These are phyloP conservation scores for Parapristionchus giblindavisi DNA, from an alignment of 2,888 invertebrate species.

Conservation along the genomic window DNA sequence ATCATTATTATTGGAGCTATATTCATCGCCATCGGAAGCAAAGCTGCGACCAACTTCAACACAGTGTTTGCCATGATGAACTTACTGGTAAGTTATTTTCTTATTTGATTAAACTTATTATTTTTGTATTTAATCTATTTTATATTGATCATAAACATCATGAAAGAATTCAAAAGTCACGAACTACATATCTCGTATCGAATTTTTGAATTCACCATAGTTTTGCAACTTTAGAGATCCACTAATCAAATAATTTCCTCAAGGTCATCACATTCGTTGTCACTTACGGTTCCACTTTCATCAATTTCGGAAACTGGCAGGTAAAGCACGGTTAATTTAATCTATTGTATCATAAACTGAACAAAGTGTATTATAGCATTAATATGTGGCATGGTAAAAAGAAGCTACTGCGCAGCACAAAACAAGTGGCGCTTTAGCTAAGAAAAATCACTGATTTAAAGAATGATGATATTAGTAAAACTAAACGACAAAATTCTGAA, in stretches of 20 bases:
- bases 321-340: too few relatives aligned
- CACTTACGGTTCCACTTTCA: slow-evolving; percentile 83
- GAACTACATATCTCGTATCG: too few relatives aligned
- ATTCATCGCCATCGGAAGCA: slow-evolving; percentile 49
- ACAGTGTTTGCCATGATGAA: slow-evolving; percentile 65
- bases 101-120: neutral
- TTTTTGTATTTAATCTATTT: neutral
- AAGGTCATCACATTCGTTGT: slow-evolving; percentile 71
- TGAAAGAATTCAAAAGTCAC: too few relatives aligned
- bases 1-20: slow-evolving; percentile 48
- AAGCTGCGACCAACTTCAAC: slow-evolving; percentile 71
- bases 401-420: too few relatives aligned
- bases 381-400: too few relatives aligned
- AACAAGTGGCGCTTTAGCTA: too few relatives aligned
- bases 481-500: neutral
- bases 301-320: slow-evolving; percentile 82
- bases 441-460: neutral
- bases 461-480: neutral
- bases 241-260: too few relatives aligned
- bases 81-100: slow-evolving; percentile 27
- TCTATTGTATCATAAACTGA: too few relatives aligned
- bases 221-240: neutral
- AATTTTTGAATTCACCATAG: too few relatives aligned
- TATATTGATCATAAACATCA: too few relatives aligned
- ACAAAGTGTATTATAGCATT: too few relatives aligned